A percentile compares a stretch with the other conserved stretches of the same genome.
phyloP scores from a whole-genome alignment of 1,140 invertebrate species.

The Manduca sexta region DNA sequence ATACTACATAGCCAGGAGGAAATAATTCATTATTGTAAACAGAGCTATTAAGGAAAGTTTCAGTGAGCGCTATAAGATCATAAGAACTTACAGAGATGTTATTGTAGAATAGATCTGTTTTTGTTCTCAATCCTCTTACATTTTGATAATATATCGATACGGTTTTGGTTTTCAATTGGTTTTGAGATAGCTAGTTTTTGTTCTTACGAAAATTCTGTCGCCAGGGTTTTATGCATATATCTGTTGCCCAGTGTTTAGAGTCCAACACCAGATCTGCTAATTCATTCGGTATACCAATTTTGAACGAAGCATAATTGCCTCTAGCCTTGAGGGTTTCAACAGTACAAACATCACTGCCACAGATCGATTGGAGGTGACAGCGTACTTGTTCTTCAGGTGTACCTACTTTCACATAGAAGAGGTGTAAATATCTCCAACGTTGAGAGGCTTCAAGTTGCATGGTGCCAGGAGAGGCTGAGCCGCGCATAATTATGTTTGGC shows the following conservation, averaged over 20 bases:
- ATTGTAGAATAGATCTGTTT: too few relatives aligned
- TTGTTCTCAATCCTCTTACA: too few relatives aligned
- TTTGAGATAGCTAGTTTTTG: too few relatives aligned
- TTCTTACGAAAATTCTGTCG: not conserved
- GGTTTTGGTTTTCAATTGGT: too few relatives aligned
- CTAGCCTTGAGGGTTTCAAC: not conserved
- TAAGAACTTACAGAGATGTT: too few relatives aligned
- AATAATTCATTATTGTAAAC: too few relatives aligned
- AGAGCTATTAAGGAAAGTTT: too few relatives aligned
- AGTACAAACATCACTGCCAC: conserved; percentile 1
- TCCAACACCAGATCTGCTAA: not conserved
- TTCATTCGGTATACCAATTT: not conserved
- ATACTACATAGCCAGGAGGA: too few relatives aligned
- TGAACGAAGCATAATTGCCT: not conserved
- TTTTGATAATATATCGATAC: too few relatives aligned
- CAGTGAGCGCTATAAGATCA: too few relatives aligned
- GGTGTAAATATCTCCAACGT: not conserved
- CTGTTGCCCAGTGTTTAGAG: not conserved
- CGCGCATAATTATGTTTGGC: not conserved
- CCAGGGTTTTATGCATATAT: conserved; percentile 5
- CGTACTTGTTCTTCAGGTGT: not conserved
- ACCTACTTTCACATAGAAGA: not conserved
- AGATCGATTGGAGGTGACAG: not conserved
- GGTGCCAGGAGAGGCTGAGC: conserved; percentile 3
- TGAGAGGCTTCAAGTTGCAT: not conserved